These are phyloP conservation scores for Suillia variegata DNA, from an alignment of 2,888 invertebrate genomes.

Conservation along the genomic window DNA sequence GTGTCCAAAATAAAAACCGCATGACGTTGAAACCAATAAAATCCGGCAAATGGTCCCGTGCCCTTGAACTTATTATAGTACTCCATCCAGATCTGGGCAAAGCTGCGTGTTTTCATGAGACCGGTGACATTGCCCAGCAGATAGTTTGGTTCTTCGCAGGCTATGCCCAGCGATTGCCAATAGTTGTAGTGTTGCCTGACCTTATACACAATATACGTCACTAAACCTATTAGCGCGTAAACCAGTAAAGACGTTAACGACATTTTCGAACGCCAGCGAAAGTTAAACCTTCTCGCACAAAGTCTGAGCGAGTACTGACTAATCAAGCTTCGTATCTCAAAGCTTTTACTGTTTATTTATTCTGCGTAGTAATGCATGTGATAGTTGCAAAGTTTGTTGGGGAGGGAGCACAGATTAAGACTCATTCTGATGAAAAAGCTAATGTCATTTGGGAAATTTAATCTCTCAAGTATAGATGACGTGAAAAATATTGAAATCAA, in stretches of 20 bases:
- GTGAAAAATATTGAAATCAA: too few relatives aligned
- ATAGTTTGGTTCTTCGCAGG: constrained; percentile 4
- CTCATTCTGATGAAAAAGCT: too few relatives aligned
- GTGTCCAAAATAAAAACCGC: constrained; percentile 32
- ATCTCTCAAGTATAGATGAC: too few relatives aligned
- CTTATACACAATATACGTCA: not conserved
- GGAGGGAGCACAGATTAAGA: too few relatives aligned
- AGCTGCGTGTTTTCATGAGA: constrained; percentile 21
- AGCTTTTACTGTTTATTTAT: not conserved
- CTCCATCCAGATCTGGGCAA: constrained; percentile 18
- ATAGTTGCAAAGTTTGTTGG: too few relatives aligned
- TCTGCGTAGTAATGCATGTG: too few relatives aligned
- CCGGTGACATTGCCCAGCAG: constrained; percentile 26
- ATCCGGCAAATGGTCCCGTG: constrained; percentile 35
- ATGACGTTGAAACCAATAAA: constrained; percentile 33
- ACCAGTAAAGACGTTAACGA: constrained; percentile 3
- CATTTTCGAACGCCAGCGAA: too few relatives aligned
- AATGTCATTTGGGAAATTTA: too few relatives aligned
- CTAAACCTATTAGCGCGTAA: not conserved
- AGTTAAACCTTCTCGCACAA: not conserved
- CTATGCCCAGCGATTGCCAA: constrained; percentile 12
- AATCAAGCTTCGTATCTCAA: not conserved
- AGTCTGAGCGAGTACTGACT: not conserved
- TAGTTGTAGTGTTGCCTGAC: constrained; percentile 6
- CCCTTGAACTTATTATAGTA: constrained; percentile 32